Percentiles rank a stretch among this genome's conserved stretches.
Evolutionary conservation across 2,888 invertebrate genomes (phyloP).

Genomic region (Luperina nickerlii): DNA sequence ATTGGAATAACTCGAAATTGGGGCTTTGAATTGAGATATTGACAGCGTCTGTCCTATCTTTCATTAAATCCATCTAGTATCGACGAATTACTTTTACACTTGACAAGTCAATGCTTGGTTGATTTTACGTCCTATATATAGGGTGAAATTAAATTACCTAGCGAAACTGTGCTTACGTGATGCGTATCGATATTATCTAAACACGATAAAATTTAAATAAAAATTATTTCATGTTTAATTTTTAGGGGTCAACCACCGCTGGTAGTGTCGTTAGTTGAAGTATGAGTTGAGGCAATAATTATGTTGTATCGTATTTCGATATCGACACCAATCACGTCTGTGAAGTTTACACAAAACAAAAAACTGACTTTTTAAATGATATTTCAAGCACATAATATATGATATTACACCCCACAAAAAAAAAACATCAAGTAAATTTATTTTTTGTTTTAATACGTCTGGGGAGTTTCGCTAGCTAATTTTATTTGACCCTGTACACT

Average conservation of each 20-base stretch:
- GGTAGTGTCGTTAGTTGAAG: neutral
- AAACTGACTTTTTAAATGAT: neutral
- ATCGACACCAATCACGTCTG: neutral
- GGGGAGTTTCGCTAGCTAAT: neutral
- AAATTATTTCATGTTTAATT: neutral
- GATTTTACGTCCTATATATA: neutral
- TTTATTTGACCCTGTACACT: neutral
- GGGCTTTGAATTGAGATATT: conserved; percentile 9
- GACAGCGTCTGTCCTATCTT: neutral
- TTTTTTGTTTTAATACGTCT: neutral
- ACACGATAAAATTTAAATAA: neutral
- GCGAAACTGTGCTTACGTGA: neutral
- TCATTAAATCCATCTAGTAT: neutral
- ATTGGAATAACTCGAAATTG: conserved; percentile 2
- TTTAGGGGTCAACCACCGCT: neutral
- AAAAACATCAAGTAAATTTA: no score
- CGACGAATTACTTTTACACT: conserved; percentile 3
- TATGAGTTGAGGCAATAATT: neutral
- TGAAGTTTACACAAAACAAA: neutral
- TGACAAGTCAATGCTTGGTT: neutral
- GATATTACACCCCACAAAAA: no score
- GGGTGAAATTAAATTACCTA: neutral
- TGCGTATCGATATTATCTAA: neutral
- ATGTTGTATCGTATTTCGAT: neutral
- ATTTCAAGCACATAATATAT: no score